Percentiles rank a stretch among this genome's conserved stretches.
phyloP scores from a whole-genome alignment of 2,797 vertebrate genomes.

The Varecia variegata region DNA sequence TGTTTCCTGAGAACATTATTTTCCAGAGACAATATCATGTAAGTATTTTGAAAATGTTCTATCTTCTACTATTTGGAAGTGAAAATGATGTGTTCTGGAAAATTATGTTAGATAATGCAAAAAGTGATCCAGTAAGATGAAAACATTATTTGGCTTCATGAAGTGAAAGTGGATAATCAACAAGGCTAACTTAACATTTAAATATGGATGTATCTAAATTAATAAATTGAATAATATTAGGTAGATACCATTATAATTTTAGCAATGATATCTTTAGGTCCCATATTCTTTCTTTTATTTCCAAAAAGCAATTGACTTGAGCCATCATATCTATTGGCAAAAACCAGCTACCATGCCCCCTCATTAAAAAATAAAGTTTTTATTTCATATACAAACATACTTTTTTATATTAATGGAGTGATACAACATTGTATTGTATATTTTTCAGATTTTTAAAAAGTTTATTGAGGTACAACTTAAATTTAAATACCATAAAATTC shows the following conservation, averaged over 20 bases:
- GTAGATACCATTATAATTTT: neutral
- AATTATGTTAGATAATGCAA: neutral
- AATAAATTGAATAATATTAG: neutral
- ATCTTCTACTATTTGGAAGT: neutral
- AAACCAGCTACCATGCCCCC: neutral
- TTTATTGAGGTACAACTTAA: neutral
- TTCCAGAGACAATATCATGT: neutral
- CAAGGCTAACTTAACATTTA: neutral
- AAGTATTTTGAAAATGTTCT: neutral
- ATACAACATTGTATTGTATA: neutral
- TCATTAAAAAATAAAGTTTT: neutral
- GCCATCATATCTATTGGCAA: neutral
- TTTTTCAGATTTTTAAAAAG: neutral
- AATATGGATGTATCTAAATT: neutral
- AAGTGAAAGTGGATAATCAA: neutral
- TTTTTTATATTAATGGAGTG: neutral
- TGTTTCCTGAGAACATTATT: neutral
- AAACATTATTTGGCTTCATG: neutral
- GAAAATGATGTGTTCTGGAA: neutral
- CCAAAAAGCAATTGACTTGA: neutral
- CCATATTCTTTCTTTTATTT: neutral
- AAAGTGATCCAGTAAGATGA: neutral
- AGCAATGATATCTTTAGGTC: neutral
- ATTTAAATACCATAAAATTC: neutral
- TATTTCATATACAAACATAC: neutral